Conservation (phyloP, 2,888 invertebrate species). For the Leptopterna dolabrata region DNA sequence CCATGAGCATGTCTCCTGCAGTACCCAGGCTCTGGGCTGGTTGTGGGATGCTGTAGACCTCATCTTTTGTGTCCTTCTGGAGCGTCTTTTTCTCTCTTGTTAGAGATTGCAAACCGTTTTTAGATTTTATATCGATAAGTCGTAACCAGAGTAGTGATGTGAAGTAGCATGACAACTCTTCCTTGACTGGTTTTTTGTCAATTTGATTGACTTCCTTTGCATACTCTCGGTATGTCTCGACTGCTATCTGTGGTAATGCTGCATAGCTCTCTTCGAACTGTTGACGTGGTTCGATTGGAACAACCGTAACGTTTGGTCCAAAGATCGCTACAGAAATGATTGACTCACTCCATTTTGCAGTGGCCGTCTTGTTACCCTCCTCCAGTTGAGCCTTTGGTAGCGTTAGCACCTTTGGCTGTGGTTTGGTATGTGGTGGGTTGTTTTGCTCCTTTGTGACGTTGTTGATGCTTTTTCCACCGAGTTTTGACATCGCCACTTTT, state of each 20-base stretch:
- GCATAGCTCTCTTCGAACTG: conserved; percentile 59
- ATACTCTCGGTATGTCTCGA: conserved; percentile 62
- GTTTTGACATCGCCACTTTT: no score
- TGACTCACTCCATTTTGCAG: conserved; percentile 55
- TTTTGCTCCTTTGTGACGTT: no score
- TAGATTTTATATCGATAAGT: conserved; percentile 62
- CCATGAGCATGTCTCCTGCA: conserved; percentile 65
- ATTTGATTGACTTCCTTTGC: conserved; percentile 62
- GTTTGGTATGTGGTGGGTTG: background rate
- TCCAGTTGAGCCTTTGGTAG: conserved; percentile 47
- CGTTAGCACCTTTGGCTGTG: background rate
- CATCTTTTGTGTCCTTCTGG: conserved; percentile 62
- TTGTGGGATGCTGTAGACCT: conserved; percentile 64
- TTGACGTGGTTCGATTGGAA: conserved; percentile 62
- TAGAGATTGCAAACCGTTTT: conserved; percentile 60
- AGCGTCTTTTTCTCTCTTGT: conserved; percentile 63
- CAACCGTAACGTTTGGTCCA: conserved; percentile 61
- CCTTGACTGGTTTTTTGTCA: conserved; percentile 58
- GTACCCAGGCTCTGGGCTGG: conserved; percentile 62
- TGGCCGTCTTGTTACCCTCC: background rate
- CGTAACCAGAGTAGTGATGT: conserved; percentile 62
- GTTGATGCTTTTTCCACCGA: no score
- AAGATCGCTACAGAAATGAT: conserved; percentile 61
- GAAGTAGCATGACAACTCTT: conserved; percentile 50
- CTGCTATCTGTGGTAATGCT: conserved; percentile 60